Evolutionary conservation across 2,888 invertebrate species (phyloP), one percentile per base, ranked within the genome.

Genomic region (Stenurella melanura): DNA sequence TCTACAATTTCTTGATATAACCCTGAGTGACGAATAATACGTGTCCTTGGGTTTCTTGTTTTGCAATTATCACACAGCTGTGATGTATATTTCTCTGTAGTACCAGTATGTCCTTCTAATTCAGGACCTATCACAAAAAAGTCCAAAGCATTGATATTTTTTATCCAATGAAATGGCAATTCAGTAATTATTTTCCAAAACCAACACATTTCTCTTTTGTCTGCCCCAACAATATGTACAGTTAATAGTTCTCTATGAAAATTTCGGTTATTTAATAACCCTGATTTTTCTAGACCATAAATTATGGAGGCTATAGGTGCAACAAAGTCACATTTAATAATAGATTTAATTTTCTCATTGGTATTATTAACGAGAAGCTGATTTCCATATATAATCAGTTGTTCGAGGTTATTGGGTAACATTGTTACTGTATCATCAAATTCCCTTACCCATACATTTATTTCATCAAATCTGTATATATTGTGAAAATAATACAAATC

Each of bases 181-280:
- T 87, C 86, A 38, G 82, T 78, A 30, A 82, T 81, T 5, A 77
- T 66, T 50, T 76, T 70, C 84, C 86, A 86, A 60, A 83, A 77
- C 57, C 82, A 73, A 54, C 69, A 70, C 60, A 75, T 78, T 81
- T 89, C 88, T 34, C 83, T 81, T 1, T 64, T 54, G 38, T 83
- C 80, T 19, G 86, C 84, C n/a, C 88, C 88, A 30, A 88, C 85
- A 61, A 87, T 63, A 76, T 88, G 87, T 30, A 89, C 73, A 19
- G 78, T 79, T 64, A 85, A 76, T 61, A 71, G 69, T 18, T 78
- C 71, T 81, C 75, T 79, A 10, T 68, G 21, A 26, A 75, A 74
- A 74, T 69, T 70, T 19, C 82, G 78, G 38, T 81, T 38, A 18
- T 50, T 60, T n/a, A 84, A 21, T 9, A 81, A 42, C 26, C 77